phyloP scores from a whole-genome alignment of 1,140 invertebrate species.

The Riptortus pedestris region DNA sequence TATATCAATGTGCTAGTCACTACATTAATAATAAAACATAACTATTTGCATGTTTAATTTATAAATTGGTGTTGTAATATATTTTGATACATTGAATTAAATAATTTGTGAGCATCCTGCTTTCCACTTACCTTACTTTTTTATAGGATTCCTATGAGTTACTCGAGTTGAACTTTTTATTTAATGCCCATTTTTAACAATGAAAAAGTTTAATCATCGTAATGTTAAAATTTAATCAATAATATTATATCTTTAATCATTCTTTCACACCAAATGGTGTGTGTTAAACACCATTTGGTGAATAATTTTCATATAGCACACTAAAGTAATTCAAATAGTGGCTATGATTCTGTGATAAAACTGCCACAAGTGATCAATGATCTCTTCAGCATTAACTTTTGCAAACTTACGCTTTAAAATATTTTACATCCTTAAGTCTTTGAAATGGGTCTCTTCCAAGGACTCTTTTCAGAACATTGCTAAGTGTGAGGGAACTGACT shows the following conservation, averaged over 20 bases:
- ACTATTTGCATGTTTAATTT: no score
- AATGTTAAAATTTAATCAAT: no score
- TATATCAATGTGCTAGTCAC: no score
- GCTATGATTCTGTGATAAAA: conserved; percentile 1
- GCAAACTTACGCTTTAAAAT: not conserved
- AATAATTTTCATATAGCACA: not conserved
- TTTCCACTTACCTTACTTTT: not conserved
- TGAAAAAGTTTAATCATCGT: not conserved
- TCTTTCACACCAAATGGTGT: no score
- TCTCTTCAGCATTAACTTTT: conserved; percentile 2
- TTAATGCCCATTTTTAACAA: not conserved
- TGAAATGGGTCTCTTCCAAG: not conserved
- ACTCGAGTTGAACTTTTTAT: not conserved
- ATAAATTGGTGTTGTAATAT: no score
- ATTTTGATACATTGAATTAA: not conserved
- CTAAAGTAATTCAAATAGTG: not conserved
- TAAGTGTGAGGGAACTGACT: no score
- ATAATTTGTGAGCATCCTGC: not conserved
- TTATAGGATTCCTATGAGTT: not conserved
- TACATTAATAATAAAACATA: no score
- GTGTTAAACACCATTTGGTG: not conserved
- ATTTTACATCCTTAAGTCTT: not conserved
- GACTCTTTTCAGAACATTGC: not conserved
- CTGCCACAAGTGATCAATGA: not conserved
- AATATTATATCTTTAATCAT: no score